Percentiles rank a stretch among this genome's conserved stretches.
Conservation (phyloP, 2,797 vertebrate species). For the Taenioides sp. region DNA sequence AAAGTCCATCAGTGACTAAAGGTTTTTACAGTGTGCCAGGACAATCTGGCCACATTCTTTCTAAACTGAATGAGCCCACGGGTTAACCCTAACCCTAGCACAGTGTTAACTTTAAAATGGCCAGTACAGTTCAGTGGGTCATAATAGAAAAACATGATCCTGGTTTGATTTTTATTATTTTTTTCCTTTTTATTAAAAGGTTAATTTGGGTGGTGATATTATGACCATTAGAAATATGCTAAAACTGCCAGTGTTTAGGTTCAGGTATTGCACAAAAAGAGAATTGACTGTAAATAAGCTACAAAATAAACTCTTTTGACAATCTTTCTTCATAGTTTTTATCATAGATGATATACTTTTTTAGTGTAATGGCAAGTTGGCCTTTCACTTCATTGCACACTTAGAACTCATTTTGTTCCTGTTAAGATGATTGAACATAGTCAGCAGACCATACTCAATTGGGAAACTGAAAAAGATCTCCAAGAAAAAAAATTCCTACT, state of each 20-base stretch:
- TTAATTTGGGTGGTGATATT: not conserved
- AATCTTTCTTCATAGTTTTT: no score
- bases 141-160: not conserved
- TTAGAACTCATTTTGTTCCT: conserved; percentile 81
- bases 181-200: no score
- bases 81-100: not conserved
- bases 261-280: conserved; percentile 59
- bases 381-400: conserved; percentile 75
- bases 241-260: not conserved
- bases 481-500: no score
- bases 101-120: not conserved
- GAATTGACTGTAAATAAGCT: no score
- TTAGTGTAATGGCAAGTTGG: no score
- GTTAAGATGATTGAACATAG: conserved; percentile 75
- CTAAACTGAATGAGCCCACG: not conserved
- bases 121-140: not conserved
- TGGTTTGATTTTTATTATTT: no score
- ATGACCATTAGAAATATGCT: not conserved
- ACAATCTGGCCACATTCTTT: conserved; percentile 46
- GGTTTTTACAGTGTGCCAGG: conserved; percentile 32
- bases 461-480: conserved; percentile 55
- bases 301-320: no score
- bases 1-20: conserved; percentile 52
- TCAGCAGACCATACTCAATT: conserved; percentile 68
- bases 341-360: no score